These are phyloP conservation scores for Diarsia brunnea DNA, from an alignment of 2,888 invertebrate genomes.

Conservation along the genomic window DNA sequence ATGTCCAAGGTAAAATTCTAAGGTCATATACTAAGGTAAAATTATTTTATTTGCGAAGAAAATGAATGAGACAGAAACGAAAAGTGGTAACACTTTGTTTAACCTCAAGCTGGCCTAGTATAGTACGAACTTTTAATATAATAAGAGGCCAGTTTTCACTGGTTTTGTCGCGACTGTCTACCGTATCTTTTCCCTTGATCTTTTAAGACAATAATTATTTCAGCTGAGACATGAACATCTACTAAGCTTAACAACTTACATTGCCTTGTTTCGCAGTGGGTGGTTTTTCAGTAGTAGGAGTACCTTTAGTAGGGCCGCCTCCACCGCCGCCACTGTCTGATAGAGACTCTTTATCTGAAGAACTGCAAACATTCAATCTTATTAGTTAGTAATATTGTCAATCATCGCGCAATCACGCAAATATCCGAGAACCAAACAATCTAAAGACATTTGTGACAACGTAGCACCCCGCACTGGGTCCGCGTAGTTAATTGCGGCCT, in stretches of 20 bases:
- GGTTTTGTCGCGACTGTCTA: background rate
- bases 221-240: background rate
- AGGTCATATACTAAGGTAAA: no score
- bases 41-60: background rate
- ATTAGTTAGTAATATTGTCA: background rate
- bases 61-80: background rate
- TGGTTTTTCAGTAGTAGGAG: conserved; percentile 82
- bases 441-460: background rate
- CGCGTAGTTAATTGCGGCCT: background rate
- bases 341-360: conserved; percentile 95
- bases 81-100: background rate
- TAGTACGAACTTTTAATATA: background rate
- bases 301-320: conserved; percentile 80
- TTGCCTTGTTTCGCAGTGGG: conserved; percentile 81
- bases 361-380: conserved; percentile 76
- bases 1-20: no score
- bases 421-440: background rate
- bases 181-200: background rate
- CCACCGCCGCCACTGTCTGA: conserved; percentile 90
- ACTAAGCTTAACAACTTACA: conserved; percentile 69
- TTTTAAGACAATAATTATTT: background rate
- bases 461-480: background rate
- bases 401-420: no score
- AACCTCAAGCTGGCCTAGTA: background rate
- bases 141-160: background rate